Conservation (phyloP, 2,797 vertebrate genomes). For the Sarcoramphus papa region DNA sequence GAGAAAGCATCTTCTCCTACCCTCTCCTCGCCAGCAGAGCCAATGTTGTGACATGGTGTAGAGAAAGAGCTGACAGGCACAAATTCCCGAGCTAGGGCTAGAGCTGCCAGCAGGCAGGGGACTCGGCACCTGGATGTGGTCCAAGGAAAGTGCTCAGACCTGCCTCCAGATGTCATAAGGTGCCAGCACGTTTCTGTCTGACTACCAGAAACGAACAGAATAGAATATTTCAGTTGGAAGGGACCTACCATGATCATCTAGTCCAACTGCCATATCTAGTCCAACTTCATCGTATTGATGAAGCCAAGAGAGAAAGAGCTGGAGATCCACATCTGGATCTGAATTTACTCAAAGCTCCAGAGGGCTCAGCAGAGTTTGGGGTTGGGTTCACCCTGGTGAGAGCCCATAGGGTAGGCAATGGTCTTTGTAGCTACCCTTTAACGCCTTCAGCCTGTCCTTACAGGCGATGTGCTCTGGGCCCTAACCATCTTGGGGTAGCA, state of each 20-base stretch:
- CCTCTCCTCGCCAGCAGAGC: neutral
- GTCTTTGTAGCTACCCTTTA: neutral
- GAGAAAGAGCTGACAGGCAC: neutral
- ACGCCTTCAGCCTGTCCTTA: neutral
- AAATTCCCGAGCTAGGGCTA: neutral
- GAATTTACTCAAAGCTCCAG: neutral
- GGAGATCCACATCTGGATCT: neutral
- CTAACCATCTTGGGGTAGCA: neutral
- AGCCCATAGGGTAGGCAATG: no score
- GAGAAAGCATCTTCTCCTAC: neutral
- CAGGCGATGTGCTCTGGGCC: neutral
- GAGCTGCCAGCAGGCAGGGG: neutral
- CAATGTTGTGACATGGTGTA: neutral
- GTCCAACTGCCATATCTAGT: neutral
- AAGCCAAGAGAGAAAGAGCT: neutral
- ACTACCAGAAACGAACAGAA: neutral
- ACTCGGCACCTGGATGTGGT: neutral
- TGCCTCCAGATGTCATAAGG: neutral
- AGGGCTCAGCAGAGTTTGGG: neutral
- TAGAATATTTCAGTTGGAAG: neutral
- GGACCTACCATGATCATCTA: neutral
- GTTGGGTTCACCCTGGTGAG: neutral
- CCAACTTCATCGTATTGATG: fast-evolving
- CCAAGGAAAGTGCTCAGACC: neutral
- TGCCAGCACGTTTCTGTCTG: neutral